Evolutionary conservation across 2,113 vertebrate genomes (phyloP), one percentile per base, ranked within the genome.

Genomic region (Hylia prasina): DNA sequence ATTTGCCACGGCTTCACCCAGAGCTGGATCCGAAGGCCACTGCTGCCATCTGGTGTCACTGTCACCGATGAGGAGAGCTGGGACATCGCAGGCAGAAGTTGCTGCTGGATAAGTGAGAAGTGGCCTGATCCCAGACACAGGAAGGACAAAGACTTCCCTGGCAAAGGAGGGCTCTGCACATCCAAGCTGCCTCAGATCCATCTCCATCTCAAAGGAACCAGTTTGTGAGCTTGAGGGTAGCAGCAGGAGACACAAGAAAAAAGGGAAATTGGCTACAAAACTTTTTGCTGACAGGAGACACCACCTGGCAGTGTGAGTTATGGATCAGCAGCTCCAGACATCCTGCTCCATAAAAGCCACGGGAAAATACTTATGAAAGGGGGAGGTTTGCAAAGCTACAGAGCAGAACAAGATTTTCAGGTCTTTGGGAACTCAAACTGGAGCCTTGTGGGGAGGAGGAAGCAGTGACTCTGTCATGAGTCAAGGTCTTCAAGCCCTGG

Each of bases 31-130:
- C 80, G 86, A 98, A 99, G 98, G 98, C 97, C 98, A 98, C 98
- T 98, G 98, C 98, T 99, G 99, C 99, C 99, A 99, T 98, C 99
- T 99, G 96, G 95, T 98, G 97, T 94, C 94, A 31, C 24, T 79
- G 66, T 64, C 87, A 86, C 54, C 10, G 7, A 3, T 23, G 61
- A 58, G n/a, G 82, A 53, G 54, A 82, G 78, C 72, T n/a, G 82
- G 51, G 72, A n/a, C 22, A 8, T 6, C 1, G 23, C 63, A 11
- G 40, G 75, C 45, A 37, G 60, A 21, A 27, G 27, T 4, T 60
- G n/a, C 30, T 63, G 66, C 21, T 70, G 78, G 39, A 47, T 76
- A 51, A 94, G 72, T 51, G 40, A 71, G 65, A 56, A 20, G 44
- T 45, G 57, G 48, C 6, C 73, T 45, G 42, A 42, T 22, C 44